Percentiles rank a stretch among this genome's conserved stretches.
phyloP scores from a whole-genome alignment of 1,140 invertebrate genomes.

The Sycophila sp. region DNA sequence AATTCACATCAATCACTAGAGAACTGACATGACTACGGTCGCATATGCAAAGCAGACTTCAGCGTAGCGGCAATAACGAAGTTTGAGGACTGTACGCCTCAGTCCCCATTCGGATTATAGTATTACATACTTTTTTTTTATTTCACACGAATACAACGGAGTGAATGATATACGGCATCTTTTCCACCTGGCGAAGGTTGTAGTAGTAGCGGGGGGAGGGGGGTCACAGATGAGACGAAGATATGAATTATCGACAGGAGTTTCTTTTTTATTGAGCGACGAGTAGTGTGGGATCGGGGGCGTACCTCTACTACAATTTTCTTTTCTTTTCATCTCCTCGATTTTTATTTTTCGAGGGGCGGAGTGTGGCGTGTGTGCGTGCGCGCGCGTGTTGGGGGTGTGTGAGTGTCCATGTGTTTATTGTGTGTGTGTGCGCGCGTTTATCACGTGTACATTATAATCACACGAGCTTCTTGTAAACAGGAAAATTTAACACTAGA shows the following conservation, averaged over 20 bases:
- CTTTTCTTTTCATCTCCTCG: too few relatives aligned
- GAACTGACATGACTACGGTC: not conserved
- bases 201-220: not conserved
- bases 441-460: constrained; percentile 31
- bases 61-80: too few relatives aligned
- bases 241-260: not conserved
- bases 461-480: constrained; percentile 36
- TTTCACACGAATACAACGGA: not conserved
- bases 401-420: too few relatives aligned
- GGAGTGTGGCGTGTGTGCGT: too few relatives aligned
- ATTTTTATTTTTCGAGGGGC: constrained; percentile 22
- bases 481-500: constrained; percentile 48
- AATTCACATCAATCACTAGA: not conserved
- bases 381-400: too few relatives aligned
- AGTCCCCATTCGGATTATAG: too few relatives aligned
- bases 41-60: not conserved
- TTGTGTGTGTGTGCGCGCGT: too few relatives aligned
- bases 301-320: constrained; percentile 34
- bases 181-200: not conserved
- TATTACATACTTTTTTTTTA: too few relatives aligned
- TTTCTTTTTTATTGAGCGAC: too few relatives aligned
- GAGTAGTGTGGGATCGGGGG: not conserved
- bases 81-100: too few relatives aligned
- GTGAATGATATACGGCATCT: not conserved
- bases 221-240: not conserved